phyloP scores from a whole-genome alignment of 2,888 invertebrate genomes.

The Brachypterus glaber region DNA sequence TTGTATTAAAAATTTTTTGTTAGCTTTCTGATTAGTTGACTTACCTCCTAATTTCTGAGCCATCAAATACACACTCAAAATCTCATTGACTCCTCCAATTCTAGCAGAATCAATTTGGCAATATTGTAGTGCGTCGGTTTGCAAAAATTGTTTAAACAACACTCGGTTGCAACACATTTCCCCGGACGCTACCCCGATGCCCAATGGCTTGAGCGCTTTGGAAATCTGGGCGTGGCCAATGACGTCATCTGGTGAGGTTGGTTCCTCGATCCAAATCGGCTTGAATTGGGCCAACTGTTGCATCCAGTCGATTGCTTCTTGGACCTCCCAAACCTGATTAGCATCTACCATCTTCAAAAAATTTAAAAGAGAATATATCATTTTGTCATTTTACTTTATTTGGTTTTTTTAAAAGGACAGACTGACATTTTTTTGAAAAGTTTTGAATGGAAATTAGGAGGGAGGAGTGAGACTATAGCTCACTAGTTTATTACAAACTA shows the following conservation, averaged over 20 bases:
- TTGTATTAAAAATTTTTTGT: too few relatives aligned
- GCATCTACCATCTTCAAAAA: conserved; percentile 69
- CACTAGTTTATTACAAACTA: too few relatives aligned
- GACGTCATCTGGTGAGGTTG: conserved; percentile 85
- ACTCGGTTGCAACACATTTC: conserved; percentile 89
- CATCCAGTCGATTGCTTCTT: conserved; percentile 81
- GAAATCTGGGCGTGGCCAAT: conserved; percentile 77
- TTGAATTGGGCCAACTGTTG: conserved; percentile 62
- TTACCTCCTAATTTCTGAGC: conserved; percentile 73
- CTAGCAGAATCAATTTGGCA: conserved; percentile 88
- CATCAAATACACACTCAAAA: conserved; percentile 79
- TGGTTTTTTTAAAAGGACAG: too few relatives aligned
- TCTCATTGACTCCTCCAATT: conserved; percentile 82
- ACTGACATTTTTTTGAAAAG: too few relatives aligned
- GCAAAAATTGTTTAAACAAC: conserved; percentile 85
- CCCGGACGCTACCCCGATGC: conserved; percentile 82
- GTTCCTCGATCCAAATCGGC: conserved; percentile 86
- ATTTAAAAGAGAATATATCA: too few relatives aligned
- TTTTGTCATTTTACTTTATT: too few relatives aligned
- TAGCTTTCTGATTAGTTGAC: too few relatives aligned
- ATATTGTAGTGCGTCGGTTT: conserved; percentile 69
- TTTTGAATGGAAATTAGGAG: too few relatives aligned
- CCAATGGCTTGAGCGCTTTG: conserved; percentile 59
- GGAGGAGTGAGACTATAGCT: too few relatives aligned
- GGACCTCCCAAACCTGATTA: conserved; percentile 82